Evolutionary conservation across 2,888 invertebrate genomes (phyloP), one percentile per base, ranked within the genome.

Genomic region (Julus scandinavius): DNA sequence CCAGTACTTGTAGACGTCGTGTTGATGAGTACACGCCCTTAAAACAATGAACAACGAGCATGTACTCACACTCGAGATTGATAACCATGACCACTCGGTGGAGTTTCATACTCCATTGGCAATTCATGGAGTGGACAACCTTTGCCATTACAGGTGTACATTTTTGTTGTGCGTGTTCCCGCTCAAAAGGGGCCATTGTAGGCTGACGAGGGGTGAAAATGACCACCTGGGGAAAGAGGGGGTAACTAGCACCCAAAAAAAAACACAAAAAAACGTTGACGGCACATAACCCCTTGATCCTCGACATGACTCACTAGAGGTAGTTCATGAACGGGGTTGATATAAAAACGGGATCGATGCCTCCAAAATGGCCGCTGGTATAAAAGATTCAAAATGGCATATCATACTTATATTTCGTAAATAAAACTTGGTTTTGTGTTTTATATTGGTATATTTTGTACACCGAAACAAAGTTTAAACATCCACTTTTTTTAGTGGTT

Each of bases 71-170:
- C 63, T 63, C 63, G n/a, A 63, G n/a, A 63, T 63, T 72, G 20
- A 72, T 11, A 72, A 72, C 29, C 72, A 20, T 72, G 72, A 72
- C 72, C 29, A 72, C 29, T 72, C 5, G 29, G 58, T 15, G 63
- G 63, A n/a, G 63, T 63, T 63, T n/a, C 3, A 15, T n/a, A n/a
- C 72, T 72, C 72, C 72, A 72, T 29, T 72, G 72, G 29, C 29
- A 20, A 72, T 72, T 72, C 29, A 2, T 72, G 72, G 72, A 72
- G 72, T 20, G 72, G 72, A 9, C 72, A 20, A 72, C 72, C 72
- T 72, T 72, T 9, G 72, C 72, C 17, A 20, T 72, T 72, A 72
- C 72, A 72, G 72, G 72, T 72, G 72, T 72, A 72, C 72, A 72
- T 72, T 72, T 20, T 72, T 72, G 20, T 20, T n/a, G 20, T 72